Percentiles rank a stretch among this genome's conserved stretches.
Evolutionary conservation across 92 coral and sea anemone genomes (phyloP).

Genomic region (Scolanthus callimorphus): DNA sequence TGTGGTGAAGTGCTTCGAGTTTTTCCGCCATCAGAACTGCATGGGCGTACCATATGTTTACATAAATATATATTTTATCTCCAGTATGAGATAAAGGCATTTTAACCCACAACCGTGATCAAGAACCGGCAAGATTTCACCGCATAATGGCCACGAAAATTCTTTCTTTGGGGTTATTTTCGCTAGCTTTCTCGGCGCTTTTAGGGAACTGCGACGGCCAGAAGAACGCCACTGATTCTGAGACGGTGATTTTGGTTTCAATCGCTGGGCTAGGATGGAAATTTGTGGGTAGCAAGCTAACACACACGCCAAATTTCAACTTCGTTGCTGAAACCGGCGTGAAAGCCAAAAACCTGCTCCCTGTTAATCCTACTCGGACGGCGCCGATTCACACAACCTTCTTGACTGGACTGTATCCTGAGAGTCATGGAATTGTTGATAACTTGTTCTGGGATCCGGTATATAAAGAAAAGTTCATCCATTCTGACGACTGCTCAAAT

Average conservation of each 20-base stretch:
- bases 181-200: background rate
- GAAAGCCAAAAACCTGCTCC: constrained; percentile 50
- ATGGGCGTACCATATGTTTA: background rate
- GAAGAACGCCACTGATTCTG: background rate
- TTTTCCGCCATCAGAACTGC: too few species aligned
- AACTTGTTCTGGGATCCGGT: constrained; percentile 86
- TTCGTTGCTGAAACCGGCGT: constrained; percentile 65
- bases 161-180: too few species aligned
- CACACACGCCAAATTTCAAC: constrained; percentile 69
- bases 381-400: constrained; percentile 75
- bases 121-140: too few species aligned
- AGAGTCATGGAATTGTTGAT: constrained; percentile 81
- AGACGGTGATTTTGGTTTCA: constrained; percentile 60
- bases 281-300: constrained; percentile 35
- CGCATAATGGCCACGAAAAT: too few species aligned
- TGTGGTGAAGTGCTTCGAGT: too few species aligned
- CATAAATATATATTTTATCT: background rate
- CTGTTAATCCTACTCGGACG: constrained; percentile 79
- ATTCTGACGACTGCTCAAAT: constrained; percentile 68
- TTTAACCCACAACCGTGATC: too few species aligned
- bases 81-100: background rate
- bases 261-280: constrained; percentile 92
- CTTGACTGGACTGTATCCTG: constrained; percentile 87
- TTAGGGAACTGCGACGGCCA: too few species aligned
- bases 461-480: constrained; percentile 50